Base-by-base conservation (phyloP, 92 coral and sea anemone species). In the Metridium senile region DNA sequence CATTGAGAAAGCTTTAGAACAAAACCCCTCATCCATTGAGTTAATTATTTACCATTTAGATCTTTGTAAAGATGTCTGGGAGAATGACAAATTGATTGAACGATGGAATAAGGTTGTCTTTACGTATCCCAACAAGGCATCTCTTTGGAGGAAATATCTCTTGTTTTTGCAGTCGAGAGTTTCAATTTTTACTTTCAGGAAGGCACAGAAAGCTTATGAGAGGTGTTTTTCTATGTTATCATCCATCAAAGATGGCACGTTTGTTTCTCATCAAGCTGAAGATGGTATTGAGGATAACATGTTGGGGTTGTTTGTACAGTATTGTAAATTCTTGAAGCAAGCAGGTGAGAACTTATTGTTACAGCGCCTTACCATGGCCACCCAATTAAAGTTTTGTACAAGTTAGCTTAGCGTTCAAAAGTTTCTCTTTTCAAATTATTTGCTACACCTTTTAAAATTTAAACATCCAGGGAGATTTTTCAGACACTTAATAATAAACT, bases 221-320 rank as follows among this genome's bases (percentile, higher is more conserved):
- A 96, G 92, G 85, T 92, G 99, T 71, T 75, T 96, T 31, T 76
- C 74, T 69, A 96, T 93, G 32, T 70, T 96, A 58, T 81, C 89
- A n/a, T 76, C 99, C 1, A 92, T 96, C 58, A 93, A 92, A 52
- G 95, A 90, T 34, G 99, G 96, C 19, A 88, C 86, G 1, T 96
- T 96, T 58, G 66, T 84, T 1, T 96, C 99, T 19, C 99, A 96
- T 62, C 81, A 85, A 72, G 85, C 92, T 63, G 96, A 87, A 35
- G 84, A 63, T 16, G 87, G 87, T 45, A 56, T 93, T 19, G 99
- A 96, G 85, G 78, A 66, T 53, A 92, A 87, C 58, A 85, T 96
- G 93, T 63, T 96, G 82, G 96, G 92, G 69, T 72, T 96, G 65
- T 93, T 96, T 82, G 85, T 92, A 47, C 89, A 83, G 73, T 74